Evolutionary conservation across 30 jellyfish, hydroid and myxozoan genomes (phyloP).

Genomic region (Cassiopea andromeda): DNA sequence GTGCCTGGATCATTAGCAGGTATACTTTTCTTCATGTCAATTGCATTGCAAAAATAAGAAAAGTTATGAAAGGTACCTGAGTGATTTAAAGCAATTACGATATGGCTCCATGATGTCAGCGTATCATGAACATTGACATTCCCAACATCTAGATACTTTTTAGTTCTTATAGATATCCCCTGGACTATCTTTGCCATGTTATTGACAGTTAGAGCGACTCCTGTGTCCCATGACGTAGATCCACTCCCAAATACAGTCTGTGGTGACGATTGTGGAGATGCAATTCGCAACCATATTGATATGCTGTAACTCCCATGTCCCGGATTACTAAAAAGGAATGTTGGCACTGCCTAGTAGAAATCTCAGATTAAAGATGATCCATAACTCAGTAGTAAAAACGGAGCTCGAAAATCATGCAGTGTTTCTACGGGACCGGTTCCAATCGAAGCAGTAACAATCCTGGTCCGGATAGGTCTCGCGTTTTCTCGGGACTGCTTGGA

Average conservation of each 20-base stretch:
- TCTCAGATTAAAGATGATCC: no score
- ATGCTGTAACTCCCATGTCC: conserved; percentile 11
- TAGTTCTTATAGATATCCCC: neutral
- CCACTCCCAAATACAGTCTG: conserved; percentile 37
- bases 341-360: no score
- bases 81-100: neutral
- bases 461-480: no score
- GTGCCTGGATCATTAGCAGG: no score
- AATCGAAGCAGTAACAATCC: no score
- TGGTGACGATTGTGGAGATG: conserved; percentile 1
- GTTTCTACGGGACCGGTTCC: no score
- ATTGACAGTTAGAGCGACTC: conserved; percentile 9
- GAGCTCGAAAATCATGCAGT: no score
- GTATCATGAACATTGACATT: neutral
- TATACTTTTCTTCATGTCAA: no score
- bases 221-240: neutral
- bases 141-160: neutral
- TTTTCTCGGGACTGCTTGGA: no score
- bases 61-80: no score
- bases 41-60: no score
- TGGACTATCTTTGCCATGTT: neutral
- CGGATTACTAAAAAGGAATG: conserved; percentile 37
- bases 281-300: conserved; percentile 35
- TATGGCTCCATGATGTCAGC: conserved; percentile 20
- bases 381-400: no score